Evolutionary conservation across 92 coral and sea anemone species (phyloP), one percentile per base, ranked within the genome.

Genomic region (Heliopora coerulea): DNA sequence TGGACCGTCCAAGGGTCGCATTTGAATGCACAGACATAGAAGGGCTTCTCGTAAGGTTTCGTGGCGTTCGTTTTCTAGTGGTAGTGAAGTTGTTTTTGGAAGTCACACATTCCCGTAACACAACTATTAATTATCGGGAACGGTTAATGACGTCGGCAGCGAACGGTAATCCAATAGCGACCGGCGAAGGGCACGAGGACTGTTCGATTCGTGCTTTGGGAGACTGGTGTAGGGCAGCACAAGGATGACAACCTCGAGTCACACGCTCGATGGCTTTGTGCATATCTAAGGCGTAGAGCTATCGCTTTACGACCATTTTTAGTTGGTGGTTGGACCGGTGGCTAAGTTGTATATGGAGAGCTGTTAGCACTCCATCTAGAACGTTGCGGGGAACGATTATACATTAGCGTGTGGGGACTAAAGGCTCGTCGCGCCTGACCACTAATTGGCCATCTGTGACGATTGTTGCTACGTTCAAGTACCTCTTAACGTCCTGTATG

Each of bases 261-360:
- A 78, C 79, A 27, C 74, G 84, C 0, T 80, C 80, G 26, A 82
- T 40, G 3, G 87, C 80, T 62, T 74, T 86, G 59, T 86, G 84
- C 68, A 68, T 72, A 14, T 86, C 90, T 9, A 78, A 62, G 29
- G 85, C 80, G 70, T 72, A 60, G n/a, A n/a, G n/a, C n/a, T n/a
- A n/a, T n/a, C n/a, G n/a, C n/a, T n/a, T n/a, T n/a, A n/a, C n/a
- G n/a, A n/a, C n/a, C n/a, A n/a, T n/a, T n/a, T n/a, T n/a, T n/a
- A n/a, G n/a, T n/a, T n/a, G n/a, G n/a, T n/a, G n/a, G n/a, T n/a
- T n/a, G n/a, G n/a, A n/a, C n/a, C n/a, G n/a, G n/a, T n/a, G n/a
- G n/a, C n/a, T n/a, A n/a, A n/a, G n/a, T n/a, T n/a, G n/a, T n/a
- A n/a, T n/a, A n/a, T n/a, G n/a, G n/a, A n/a, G n/a, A n/a, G n/a